Conservation (phyloP, 1,140 invertebrate genomes). For the Drosophila ananassae region DNA sequence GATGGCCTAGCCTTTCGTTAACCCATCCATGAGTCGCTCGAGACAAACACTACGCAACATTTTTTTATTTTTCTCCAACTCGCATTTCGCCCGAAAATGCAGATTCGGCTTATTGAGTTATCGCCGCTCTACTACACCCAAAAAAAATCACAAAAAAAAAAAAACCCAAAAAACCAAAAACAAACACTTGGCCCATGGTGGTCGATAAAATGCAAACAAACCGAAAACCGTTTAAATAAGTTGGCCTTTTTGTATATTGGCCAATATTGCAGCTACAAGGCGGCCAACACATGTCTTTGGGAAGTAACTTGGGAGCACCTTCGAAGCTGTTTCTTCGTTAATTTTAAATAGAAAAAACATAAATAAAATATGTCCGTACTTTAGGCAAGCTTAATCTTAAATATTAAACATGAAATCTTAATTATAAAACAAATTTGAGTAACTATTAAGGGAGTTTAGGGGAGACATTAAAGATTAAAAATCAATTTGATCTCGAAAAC, state of each 20-base stretch:
- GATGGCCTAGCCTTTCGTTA: slow-evolving; percentile 24
- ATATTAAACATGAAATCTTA: too few relatives aligned
- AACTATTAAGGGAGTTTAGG: too few relatives aligned
- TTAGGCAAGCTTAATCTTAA: too few relatives aligned
- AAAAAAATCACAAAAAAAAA: not conserved
- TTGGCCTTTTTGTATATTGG: not conserved
- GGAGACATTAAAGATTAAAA: too few relatives aligned
- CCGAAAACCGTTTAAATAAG: not conserved
- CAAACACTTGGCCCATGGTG: not conserved
- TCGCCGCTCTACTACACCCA: slow-evolving; percentile 4
- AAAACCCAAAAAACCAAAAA: not conserved
- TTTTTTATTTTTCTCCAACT: not conserved
- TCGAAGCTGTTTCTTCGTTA: too few relatives aligned
- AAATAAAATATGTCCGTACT: too few relatives aligned
- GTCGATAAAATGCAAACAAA: slow-evolving; percentile 1
- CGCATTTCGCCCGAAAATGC: slow-evolving; percentile 29
- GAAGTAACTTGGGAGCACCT: too few relatives aligned
- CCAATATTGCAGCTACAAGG: not conserved
- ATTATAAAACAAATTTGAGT: too few relatives aligned
- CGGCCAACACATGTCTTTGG: not conserved
- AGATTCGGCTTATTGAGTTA: slow-evolving; percentile 26
- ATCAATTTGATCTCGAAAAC: too few relatives aligned
- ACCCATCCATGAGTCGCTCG: not conserved
- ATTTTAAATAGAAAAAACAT: not conserved
- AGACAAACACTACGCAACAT: slow-evolving; percentile 31